Base-by-base conservation (phyloP, 2,113 vertebrate species). In the Colaptes auratus region DNA sequence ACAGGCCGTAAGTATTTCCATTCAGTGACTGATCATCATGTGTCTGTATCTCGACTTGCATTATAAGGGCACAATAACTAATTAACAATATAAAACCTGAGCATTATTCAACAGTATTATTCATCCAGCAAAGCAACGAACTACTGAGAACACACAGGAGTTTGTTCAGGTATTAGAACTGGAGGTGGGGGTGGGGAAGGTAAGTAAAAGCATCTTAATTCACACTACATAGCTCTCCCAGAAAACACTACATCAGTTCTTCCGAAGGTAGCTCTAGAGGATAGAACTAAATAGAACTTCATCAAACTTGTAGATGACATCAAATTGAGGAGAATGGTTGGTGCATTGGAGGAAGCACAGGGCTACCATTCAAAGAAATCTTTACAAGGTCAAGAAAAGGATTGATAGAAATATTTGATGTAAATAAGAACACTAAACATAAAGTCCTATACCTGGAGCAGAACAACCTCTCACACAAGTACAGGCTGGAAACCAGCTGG, bases 41-140 rank as follows among this genome's bases (percentile, higher is more conserved):
- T 25, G 8, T 64, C 63, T 75, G 23, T 55, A 78, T 10, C 23
- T 3, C 18, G 59, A 23, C 39, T 12, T 85, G 31, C 64, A 86
- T 56, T 61, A 60, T 8, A 61, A 44, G 44, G 35, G 61, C 23
- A 10, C 33, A 86, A 67, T 20, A 7, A 18, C 6, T 74, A 64
- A 89, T 71, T 25, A 71, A 35, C 4, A 73, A n/a, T 24, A 64
- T 39, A 50, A 70, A 85, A 92, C n/a, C 5, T 74, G 25, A 82
- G 25, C 25, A 80, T 77, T 86, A 86, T n/a, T 88, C 69, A 92
- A 5, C 46, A 5, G 15, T 35, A 78, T 78, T 91, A 81, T 75
- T 92, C 39, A 86, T 71, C 79, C 79, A 91, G 88, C 85, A 97
- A 85, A 89, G 56, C 82, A 92, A 74, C 90, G 81, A 71, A 6